Base-by-base conservation (phyloP, 2,888 invertebrate genomes). In the Mamestra brassicae region DNA sequence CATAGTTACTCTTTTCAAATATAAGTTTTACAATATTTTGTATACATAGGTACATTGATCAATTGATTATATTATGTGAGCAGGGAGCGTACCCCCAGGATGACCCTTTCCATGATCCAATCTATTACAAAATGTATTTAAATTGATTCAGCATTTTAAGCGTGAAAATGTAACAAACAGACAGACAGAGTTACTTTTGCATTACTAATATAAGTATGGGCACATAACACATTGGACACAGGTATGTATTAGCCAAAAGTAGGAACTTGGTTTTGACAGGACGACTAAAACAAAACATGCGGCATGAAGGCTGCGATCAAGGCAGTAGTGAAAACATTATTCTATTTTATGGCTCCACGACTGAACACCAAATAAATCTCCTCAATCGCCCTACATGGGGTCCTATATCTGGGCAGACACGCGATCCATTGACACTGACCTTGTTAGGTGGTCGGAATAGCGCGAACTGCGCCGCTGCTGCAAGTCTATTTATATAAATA, bases 361-460 rank as follows among this genome's bases (percentile, higher is more conserved):
- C 11, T 7, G 10, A 52, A 47, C 13, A 11, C 52, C 15, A 47
- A n/a, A 45, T 38, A 17, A 45, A 75, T 76, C 38, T 38, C 13
- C 6, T 54, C 34, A 26, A 50, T 36, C 7, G 10, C n/a, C n/a
- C 54, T 11, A 5, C 50, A 34, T 2, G 50, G n/a, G 67, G n/a
- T 17, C 38, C 13, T 10, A n/a, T 15, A 5, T 60, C 72, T 55
- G 38, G 0, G 10, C 34, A 5, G 50, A 50, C 77, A 76, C 26
- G 70, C 55, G 54, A 36, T 54, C 72, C 55, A 77, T 62, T 70
- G 78, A 55, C 78, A 62, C 7, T 55, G 71, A 70, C 76, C 76
- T 77, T 70, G 50, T 11, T 36, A n/a, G 4, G 10, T 15, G 47
- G 54, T n/a, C 50, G 38, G 36, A 68, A 15, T n/a, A 55, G 34